Evolutionary conservation across 30 jellyfish, hydroid and myxozoan genomes (phyloP).

Genomic region (Calvadosia cruxmelitensis): DNA sequence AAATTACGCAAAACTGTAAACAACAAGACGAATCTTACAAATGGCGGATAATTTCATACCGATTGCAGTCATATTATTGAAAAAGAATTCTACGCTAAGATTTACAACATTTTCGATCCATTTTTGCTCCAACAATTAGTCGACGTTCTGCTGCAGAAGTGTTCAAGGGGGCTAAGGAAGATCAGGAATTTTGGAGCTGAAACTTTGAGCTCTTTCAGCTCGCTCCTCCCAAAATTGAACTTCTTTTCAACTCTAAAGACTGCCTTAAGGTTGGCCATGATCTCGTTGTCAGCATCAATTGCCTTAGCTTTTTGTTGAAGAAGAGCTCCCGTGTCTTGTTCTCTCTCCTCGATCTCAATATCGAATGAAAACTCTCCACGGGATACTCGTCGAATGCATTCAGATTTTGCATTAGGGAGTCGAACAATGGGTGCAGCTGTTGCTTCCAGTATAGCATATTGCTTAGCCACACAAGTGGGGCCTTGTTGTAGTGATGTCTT

Average conservation of each 20-base stretch:
- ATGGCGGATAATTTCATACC: no score
- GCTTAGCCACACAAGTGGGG: conserved; percentile 4
- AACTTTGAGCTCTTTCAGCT: not conserved
- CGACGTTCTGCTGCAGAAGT: no score
- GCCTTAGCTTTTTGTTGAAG: conserved; percentile 6
- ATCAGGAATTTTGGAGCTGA: conserved; percentile 10
- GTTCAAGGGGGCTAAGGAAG: no score
- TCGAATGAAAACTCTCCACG: conserved; percentile 17
- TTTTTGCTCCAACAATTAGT: no score
- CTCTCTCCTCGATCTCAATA: conserved; percentile 19
- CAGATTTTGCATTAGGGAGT: not conserved
- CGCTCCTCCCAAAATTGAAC: not conserved
- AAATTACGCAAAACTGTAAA: no score
- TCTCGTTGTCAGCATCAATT: not conserved
- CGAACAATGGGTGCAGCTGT: conserved; percentile 8
- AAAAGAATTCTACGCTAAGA: no score
- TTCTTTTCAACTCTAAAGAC: not conserved
- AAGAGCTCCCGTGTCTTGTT: conserved; percentile 3
- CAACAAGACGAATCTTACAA: no score
- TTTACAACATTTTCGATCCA: no score
- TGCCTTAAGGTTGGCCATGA: not conserved
- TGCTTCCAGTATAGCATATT: conserved; percentile 15
- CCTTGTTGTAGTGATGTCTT: conserved; percentile 12
- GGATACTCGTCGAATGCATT: conserved; percentile 29
- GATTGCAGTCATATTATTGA: no score